Percentiles rank a stretch among this genome's conserved stretches.
phyloP scores from a whole-genome alignment of 2,113 vertebrate species.

The Amphiprion ocellaris region DNA sequence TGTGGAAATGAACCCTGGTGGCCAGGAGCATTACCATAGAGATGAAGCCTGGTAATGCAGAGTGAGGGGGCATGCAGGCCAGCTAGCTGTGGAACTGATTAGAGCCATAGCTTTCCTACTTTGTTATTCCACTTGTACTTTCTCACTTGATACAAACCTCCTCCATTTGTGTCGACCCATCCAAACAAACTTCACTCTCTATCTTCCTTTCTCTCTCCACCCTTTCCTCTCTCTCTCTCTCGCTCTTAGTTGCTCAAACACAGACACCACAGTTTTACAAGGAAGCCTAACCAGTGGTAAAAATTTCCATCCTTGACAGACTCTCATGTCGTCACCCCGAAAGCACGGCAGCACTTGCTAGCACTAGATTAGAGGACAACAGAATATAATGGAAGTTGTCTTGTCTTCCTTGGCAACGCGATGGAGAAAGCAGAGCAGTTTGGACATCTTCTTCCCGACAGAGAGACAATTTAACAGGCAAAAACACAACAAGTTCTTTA shows the following conservation, averaged over 20 bases:
- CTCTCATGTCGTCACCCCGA: slow-evolving; percentile 23
- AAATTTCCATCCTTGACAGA: slow-evolving; percentile 28
- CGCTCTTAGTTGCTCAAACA: slow-evolving; percentile 1
- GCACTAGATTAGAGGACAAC: slow-evolving; percentile 27
- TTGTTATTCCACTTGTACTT: slow-evolving; percentile 47
- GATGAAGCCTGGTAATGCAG: slow-evolving; percentile 58
- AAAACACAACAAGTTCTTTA: not conserved
- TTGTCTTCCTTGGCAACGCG: slow-evolving; percentile 7
- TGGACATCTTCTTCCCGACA: slow-evolving; percentile 7
- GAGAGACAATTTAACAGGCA: slow-evolving; percentile 7
- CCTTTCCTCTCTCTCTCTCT: not conserved
- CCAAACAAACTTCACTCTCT: slow-evolving; percentile 21
- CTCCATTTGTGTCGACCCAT: slow-evolving; percentile 10
- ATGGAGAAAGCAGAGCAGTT: slow-evolving; percentile 16
- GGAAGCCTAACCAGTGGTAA: slow-evolving; percentile 16
- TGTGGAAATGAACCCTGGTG: slow-evolving; percentile 65
- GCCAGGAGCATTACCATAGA: slow-evolving; percentile 66
- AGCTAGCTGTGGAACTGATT: slow-evolving; percentile 56
- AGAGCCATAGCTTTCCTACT: slow-evolving; percentile 46
- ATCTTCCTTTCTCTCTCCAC: not conserved
- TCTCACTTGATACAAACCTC: slow-evolving; percentile 17
- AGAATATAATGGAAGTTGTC: slow-evolving; percentile 19
- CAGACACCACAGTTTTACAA: not conserved
- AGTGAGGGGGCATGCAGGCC: slow-evolving; percentile 46
- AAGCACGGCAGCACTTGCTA: slow-evolving; percentile 23